A percentile compares a stretch with the other conserved stretches of the same genome.
These are phyloP conservation scores for Eulithis prunata DNA, from an alignment of 2,888 invertebrate genomes.

Conservation along the genomic window DNA sequence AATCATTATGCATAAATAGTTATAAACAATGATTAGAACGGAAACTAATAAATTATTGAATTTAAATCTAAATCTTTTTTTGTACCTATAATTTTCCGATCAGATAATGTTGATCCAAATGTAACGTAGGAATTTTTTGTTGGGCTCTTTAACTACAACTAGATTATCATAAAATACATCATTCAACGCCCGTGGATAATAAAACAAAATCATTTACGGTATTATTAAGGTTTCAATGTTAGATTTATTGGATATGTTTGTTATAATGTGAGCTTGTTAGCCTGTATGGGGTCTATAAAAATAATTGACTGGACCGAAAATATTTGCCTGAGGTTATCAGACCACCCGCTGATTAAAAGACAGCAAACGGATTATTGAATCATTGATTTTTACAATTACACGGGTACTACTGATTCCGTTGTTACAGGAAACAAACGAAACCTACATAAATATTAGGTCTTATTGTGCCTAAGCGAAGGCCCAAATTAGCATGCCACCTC, in stretches of 20 bases:
- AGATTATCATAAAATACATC: constrained; percentile 38
- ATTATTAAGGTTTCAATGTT: constrained; percentile 61
- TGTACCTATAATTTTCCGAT: no score
- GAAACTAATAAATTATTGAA: no score
- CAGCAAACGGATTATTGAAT: constrained; percentile 12
- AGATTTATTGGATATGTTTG: constrained; percentile 67
- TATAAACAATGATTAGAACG: no score
- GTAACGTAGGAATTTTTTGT: neutral
- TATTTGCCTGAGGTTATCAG: constrained; percentile 48
- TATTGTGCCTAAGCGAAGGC: no score
- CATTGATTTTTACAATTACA: no score
- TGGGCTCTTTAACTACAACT: constrained; percentile 11
- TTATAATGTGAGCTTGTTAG: constrained; percentile 56
- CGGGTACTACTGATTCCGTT: no score
- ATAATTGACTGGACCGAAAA: constrained; percentile 53
- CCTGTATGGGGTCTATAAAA: constrained; percentile 52
- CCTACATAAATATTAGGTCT: no score
- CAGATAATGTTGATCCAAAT: no score
- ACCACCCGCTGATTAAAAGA: constrained; percentile 50
- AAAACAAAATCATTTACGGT: constrained; percentile 46
- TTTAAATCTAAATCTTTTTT: no score
- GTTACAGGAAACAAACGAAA: no score
- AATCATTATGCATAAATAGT: no score
- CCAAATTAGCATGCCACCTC: no score
- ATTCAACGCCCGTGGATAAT: constrained; percentile 42